These are phyloP conservation scores for Plestiodon gilberti DNA, from an alignment of 2,113 vertebrate species.

Conservation along the genomic window DNA sequence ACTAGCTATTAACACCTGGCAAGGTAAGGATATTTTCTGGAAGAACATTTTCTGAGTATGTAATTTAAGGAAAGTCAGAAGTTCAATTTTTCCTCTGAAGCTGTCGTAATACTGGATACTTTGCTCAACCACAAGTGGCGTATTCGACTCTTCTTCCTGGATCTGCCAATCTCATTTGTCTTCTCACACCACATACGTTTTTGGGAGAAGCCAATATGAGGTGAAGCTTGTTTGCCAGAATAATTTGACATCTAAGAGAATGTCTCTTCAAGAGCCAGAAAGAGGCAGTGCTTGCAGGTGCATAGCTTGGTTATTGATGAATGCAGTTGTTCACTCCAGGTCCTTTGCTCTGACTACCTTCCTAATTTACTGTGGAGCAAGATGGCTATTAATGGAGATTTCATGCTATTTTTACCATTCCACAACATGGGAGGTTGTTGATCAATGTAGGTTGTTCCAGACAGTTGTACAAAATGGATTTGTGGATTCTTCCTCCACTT, in stretches of 20 bases:
- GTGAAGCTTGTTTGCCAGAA: background rate
- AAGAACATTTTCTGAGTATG: background rate
- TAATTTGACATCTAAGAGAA: background rate
- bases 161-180: background rate
- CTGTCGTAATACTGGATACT: background rate
- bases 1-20: background rate
- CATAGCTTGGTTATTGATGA: background rate
- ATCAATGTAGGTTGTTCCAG: background rate
- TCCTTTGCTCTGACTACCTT: background rate
- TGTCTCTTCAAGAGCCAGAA: background rate
- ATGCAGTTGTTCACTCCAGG: background rate
- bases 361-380: background rate
- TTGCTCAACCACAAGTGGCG: constrained; percentile 7
- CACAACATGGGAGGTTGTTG: background rate
- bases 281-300: background rate
- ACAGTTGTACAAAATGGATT: background rate
- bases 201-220: background rate
- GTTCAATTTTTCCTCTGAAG: background rate
- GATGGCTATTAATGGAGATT: background rate
- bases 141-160: background rate
- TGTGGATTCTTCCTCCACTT: background rate
- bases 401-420: background rate
- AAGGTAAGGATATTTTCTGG: background rate
- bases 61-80: rapidly evolving
- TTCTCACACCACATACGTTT: background rate